A percentile compares a stretch with the other conserved stretches of the same genome.
phyloP scores from a whole-genome alignment of 1,140 invertebrate species.

The Pachyrhynchus sulphureomaculatus region DNA sequence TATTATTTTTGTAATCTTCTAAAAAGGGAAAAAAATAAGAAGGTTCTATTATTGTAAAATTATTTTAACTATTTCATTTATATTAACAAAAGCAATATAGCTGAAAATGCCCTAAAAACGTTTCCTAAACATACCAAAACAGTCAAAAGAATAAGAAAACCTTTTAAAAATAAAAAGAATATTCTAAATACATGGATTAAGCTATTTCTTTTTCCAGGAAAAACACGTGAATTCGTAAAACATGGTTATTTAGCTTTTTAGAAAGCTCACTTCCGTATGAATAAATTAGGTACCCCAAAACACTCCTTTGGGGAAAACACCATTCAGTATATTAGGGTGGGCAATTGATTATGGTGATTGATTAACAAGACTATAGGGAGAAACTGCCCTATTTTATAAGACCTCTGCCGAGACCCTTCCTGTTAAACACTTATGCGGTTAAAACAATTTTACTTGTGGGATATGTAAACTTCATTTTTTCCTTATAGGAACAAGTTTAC shows the following conservation, averaged over 20 bases:
- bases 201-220: slow-evolving; percentile 8
- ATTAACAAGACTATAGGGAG: slow-evolving; percentile 8
- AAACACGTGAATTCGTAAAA: slow-evolving; percentile 19
- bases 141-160: slow-evolving; percentile 1
- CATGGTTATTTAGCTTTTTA: slow-evolving; percentile 20
- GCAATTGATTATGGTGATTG: slow-evolving; percentile 24
- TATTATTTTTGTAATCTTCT: no score
- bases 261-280: slow-evolving; percentile 14
- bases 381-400: slow-evolving; percentile 1
- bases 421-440: background rate
- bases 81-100: no score
- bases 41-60: no score
- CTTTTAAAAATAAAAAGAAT: slow-evolving; percentile 10
- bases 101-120: no score
- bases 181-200: slow-evolving; percentile 18
- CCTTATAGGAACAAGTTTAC: no score
- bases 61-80: no score
- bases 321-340: slow-evolving; percentile 16
- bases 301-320: slow-evolving; percentile 11
- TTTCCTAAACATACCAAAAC: no score
- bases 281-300: slow-evolving; percentile 12
- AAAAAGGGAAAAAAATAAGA: no score
- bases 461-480: background rate
- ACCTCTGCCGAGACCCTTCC: background rate
- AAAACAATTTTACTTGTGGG: background rate